phyloP scores from a whole-genome alignment of 23 tunicate genomes.

The Styela clava region DNA sequence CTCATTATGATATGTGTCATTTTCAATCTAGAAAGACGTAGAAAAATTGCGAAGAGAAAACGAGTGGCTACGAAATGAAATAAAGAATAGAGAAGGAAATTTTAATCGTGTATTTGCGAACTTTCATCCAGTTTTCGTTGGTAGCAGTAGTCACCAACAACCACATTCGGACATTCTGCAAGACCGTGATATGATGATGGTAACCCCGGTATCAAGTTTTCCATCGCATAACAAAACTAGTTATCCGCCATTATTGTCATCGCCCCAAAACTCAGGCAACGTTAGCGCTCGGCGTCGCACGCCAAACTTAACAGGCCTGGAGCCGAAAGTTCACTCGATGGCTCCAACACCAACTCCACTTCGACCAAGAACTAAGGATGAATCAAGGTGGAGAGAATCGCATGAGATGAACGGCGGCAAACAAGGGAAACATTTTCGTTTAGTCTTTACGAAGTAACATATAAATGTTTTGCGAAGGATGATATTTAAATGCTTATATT shows the following conservation, averaged over 20 bases:
- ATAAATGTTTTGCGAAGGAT: too few relatives aligned
- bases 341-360: constrained; percentile 6
- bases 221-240: neutral
- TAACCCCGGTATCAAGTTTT: constrained; percentile 50
- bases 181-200: constrained; percentile 56
- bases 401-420: neutral
- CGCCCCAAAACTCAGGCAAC: neutral
- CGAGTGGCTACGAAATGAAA: constrained; percentile 66
- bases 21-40: constrained; percentile 43
- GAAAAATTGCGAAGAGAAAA: constrained; percentile 54
- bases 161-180: constrained; percentile 4
- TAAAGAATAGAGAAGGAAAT: constrained; percentile 75
- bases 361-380: constrained; percentile 16
- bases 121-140: constrained; percentile 75
- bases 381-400: neutral
- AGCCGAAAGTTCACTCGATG: neutral
- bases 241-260: neutral
- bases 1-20: too few relatives aligned
- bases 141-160: constrained; percentile 17
- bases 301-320: constrained; percentile 22
- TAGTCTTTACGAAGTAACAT: constrained; percentile 14
- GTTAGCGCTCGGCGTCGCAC: neutral
- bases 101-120: constrained; percentile 79
- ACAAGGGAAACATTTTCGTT: neutral
- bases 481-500: too few relatives aligned